A percentile compares a stretch with the other conserved stretches of the same genome.
phyloP scores from a whole-genome alignment of 2,113 vertebrate species.

The Natator depressus region DNA sequence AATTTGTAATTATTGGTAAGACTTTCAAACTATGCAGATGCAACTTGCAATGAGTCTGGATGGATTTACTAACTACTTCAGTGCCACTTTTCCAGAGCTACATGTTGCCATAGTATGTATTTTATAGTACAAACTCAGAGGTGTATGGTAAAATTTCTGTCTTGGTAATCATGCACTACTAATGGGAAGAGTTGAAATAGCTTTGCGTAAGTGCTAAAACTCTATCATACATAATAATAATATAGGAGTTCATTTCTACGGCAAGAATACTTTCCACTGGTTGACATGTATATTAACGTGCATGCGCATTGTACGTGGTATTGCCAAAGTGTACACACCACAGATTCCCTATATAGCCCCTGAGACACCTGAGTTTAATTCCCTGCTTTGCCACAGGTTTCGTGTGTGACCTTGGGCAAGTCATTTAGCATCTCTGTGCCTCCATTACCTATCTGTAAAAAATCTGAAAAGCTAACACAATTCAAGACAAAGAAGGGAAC shows the following conservation, averaged over 20 bases:
- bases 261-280: background rate
- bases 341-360: background rate
- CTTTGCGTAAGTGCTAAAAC: background rate
- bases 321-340: background rate
- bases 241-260: background rate
- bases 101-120: background rate
- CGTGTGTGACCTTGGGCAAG: background rate
- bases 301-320: background rate
- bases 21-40: background rate
- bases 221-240: background rate
- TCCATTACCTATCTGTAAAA: background rate
- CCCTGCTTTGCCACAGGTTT: background rate
- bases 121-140: background rate
- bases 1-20: conserved; percentile 79
- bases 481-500: too few relatives aligned
- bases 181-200: background rate
- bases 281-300: background rate
- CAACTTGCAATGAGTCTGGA: background rate
- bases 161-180: background rate
- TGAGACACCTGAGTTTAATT: background rate
- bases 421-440: background rate
- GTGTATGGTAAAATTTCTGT: background rate
- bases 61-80: background rate
- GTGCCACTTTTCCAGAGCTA: background rate
- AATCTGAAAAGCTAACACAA: too few relatives aligned